A percentile compares a stretch with the other conserved stretches of the same genome.
These are phyloP conservation scores for Carcina quercana DNA, from an alignment of 2,888 invertebrate species.

Conservation along the genomic window DNA sequence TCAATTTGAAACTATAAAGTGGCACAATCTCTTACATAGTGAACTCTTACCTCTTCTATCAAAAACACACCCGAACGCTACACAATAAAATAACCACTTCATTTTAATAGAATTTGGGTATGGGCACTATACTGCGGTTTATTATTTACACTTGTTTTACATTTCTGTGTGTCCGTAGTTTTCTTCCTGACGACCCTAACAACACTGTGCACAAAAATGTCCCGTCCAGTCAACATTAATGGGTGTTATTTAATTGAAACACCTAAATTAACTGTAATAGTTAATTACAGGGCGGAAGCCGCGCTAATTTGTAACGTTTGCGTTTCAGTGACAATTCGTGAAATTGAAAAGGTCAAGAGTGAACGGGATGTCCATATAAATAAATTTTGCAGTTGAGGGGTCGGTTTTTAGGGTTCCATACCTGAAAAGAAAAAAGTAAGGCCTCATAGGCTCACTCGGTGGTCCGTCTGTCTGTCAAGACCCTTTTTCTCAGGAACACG, in stretches of 20 bases:
- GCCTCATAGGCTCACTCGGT: no score
- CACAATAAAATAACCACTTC: slow-evolving; percentile 51
- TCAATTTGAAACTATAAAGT: no score
- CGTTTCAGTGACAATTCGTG: no score
- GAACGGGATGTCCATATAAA: neutral
- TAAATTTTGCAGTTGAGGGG: no score
- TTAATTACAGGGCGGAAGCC: slow-evolving; percentile 15
- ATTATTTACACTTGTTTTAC: no score
- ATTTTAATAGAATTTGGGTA: slow-evolving; percentile 23
- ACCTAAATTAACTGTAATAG: slow-evolving; percentile 24
- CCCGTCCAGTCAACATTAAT: slow-evolving; percentile 16
- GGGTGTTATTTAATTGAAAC: slow-evolving; percentile 24
- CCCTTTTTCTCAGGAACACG: no score
- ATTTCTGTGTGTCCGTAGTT: no score
- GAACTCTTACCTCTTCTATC: slow-evolving; percentile 42
- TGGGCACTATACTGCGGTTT: neutral
- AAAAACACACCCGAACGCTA: slow-evolving; percentile 45
- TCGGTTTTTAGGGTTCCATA: no score
- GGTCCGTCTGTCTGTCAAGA: no score
- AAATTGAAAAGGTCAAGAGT: slow-evolving; percentile 23
- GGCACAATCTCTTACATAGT: no score
- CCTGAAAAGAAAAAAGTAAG: no score
- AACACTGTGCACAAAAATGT: slow-evolving; percentile 24
- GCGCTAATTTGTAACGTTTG: no score
- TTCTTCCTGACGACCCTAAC: slow-evolving; percentile 5